Evolutionary conservation across 2,888 invertebrate species (phyloP).

Genomic region (Nomada ferruginata): DNA sequence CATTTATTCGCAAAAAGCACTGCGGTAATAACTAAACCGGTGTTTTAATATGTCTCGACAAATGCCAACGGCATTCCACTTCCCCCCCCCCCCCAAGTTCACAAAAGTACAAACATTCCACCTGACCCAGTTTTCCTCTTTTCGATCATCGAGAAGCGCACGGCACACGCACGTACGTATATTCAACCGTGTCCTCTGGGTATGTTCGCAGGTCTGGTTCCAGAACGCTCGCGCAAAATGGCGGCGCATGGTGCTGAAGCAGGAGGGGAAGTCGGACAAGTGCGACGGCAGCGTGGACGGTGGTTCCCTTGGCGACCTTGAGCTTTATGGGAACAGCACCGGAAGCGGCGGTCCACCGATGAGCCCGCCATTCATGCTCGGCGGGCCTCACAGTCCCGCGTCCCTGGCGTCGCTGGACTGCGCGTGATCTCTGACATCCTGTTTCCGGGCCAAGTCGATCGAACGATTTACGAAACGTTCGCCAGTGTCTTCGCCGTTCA

Average conservation of each 20-base stretch:
- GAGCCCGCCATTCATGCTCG: constrained; percentile 90
- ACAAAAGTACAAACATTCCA: not conserved
- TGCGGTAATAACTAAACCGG: not conserved
- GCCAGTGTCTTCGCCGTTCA: not conserved
- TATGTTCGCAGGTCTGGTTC: constrained; percentile 94
- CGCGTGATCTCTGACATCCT: constrained; percentile 85
- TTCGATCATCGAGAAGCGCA: not conserved
- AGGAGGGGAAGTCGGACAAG: constrained; percentile 91
- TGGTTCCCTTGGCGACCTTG: constrained; percentile 84
- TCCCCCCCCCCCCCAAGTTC: not conserved
- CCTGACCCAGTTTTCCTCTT: too few relatives aligned
- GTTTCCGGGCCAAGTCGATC: constrained; percentile 22
- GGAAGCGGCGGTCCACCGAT: constrained; percentile 89
- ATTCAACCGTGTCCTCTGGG: not conserved
- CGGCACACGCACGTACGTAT: not conserved
- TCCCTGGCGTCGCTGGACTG: constrained; percentile 91
- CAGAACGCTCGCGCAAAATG: constrained; percentile 97
- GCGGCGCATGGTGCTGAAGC: constrained; percentile 94
- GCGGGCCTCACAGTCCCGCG: constrained; percentile 89
- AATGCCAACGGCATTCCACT: not conserved
- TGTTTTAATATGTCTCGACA: too few relatives aligned
- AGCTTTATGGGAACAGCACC: constrained; percentile 86
- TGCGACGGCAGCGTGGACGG: constrained; percentile 87
- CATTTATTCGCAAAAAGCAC: too few relatives aligned
- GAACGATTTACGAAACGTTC: constrained; percentile 18